A percentile compares a stretch with the other conserved stretches of the same genome.
phyloP scores from a whole-genome alignment of 1,140 invertebrate genomes.

The Antheraea mylitta region DNA sequence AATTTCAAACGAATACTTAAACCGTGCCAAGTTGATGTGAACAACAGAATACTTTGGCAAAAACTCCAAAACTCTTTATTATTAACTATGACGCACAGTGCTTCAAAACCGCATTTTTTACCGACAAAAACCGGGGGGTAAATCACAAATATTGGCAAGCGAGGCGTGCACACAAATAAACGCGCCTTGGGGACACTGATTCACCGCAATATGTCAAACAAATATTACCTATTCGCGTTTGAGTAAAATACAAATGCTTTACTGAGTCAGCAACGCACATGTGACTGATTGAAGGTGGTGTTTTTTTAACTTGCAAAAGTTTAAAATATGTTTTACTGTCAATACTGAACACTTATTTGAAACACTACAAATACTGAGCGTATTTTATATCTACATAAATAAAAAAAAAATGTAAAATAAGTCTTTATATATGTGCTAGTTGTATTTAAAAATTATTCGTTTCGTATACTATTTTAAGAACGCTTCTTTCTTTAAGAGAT shows the following conservation, averaged over 20 bases:
- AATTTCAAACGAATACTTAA: not conserved
- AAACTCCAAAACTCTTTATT: constrained; percentile 18
- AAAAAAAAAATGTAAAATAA: too few relatives aligned
- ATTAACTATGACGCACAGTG: constrained; percentile 18
- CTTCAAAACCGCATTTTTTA: constrained; percentile 20
- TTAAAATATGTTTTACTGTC: too few relatives aligned
- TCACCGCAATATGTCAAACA: constrained; percentile 62
- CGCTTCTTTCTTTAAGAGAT: too few relatives aligned
- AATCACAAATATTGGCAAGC: constrained; percentile 63
- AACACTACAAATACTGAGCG: too few relatives aligned
- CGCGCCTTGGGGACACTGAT: constrained; percentile 61
- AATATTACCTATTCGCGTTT: constrained; percentile 47
- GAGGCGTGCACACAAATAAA: constrained; percentile 66
- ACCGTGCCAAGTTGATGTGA: not conserved
- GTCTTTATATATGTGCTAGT: too few relatives aligned
- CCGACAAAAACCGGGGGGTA: constrained; percentile 42
- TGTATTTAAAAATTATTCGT: too few relatives aligned
- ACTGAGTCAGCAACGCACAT: constrained; percentile 39
- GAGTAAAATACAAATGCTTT: constrained; percentile 44
- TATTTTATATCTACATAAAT: too few relatives aligned
- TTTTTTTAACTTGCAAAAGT: not conserved
- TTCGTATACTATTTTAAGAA: too few relatives aligned
- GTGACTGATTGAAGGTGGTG: constrained; percentile 24
- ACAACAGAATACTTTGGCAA: not conserved
- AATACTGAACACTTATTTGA: too few relatives aligned